phyloP scores from a whole-genome alignment of 2,888 invertebrate species.

The Automeris io region DNA sequence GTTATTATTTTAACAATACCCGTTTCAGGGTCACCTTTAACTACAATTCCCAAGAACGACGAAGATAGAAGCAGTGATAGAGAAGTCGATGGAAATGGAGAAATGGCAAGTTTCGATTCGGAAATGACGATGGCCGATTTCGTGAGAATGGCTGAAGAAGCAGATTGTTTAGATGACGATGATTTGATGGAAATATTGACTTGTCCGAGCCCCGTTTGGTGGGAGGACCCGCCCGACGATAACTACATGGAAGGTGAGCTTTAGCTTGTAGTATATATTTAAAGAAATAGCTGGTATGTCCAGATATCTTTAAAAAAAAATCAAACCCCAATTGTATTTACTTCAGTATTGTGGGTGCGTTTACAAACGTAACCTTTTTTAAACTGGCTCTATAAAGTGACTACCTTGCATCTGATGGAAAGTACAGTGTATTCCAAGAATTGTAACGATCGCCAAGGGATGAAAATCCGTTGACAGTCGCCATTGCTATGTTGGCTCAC shows the following conservation, averaged over 20 bases:
- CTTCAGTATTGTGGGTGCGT: no score
- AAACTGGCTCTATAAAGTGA: no score
- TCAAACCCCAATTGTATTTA: no score
- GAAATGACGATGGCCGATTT: slow-evolving; percentile 37
- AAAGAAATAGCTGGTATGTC: neutral
- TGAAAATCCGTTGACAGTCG: no score
- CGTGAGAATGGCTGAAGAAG: slow-evolving; percentile 39
- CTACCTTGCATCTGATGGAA: no score
- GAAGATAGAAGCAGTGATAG: slow-evolving; percentile 1
- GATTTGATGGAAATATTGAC: slow-evolving; percentile 61
- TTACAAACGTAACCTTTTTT: no score
- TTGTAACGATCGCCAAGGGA: no score
- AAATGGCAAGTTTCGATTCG: slow-evolving; percentile 4
- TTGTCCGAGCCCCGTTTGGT: slow-evolving; percentile 68
- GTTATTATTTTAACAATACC: neutral
- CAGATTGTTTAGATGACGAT: slow-evolving; percentile 43
- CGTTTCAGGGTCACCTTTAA: slow-evolving; percentile 1
- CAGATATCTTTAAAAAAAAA: no score
- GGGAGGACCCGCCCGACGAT: slow-evolving; percentile 49
- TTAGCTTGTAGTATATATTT: no score
- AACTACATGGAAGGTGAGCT: slow-evolving; percentile 43
- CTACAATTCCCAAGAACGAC: slow-evolving; percentile 10
- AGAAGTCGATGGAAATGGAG: slow-evolving; percentile 1
- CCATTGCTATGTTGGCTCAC: no score
- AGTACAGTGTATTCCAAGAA: no score